phyloP scores from a whole-genome alignment of 1,140 invertebrate species.

The silkworm (Bombyx mori) region DNA sequence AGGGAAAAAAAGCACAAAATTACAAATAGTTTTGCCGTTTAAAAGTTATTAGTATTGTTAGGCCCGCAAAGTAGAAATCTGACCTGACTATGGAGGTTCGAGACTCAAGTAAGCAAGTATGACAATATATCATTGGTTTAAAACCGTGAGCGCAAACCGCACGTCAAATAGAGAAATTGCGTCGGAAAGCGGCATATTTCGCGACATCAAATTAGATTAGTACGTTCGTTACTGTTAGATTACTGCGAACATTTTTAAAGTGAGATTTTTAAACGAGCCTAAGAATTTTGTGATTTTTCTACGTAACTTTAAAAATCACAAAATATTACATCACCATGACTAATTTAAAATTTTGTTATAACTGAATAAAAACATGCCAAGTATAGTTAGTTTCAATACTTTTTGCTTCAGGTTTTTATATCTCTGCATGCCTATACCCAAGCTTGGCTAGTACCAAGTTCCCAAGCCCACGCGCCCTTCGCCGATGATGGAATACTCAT shows the following conservation, averaged over 20 bases:
- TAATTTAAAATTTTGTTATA: no score
- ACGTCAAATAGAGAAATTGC: constrained; percentile 40
- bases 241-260: no score
- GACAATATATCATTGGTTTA: constrained; percentile 19
- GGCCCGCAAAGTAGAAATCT: no score
- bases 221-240: no score
- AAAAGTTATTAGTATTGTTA: no score
- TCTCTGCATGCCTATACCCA: constrained; percentile 87
- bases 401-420: constrained; percentile 73
- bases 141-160: constrained; percentile 39
- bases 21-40: no score
- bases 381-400: neutral
- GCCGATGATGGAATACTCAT: constrained; percentile 74
- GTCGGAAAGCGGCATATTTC: constrained; percentile 35
- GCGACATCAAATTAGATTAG: constrained; percentile 16
- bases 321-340: neutral
- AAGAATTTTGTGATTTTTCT: constrained; percentile 20
- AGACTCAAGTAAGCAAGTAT: constrained; percentile 7
- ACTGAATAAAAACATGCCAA: neutral
- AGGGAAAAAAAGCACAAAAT: no score
- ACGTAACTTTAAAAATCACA: constrained; percentile 23
- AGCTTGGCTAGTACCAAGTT: constrained; percentile 80
- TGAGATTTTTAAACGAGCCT: no score
- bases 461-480: constrained; percentile 70
- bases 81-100: no score